Percentiles rank a stretch among this genome's conserved stretches.
phyloP scores from a whole-genome alignment of 2,797 vertebrate species.

The Setipinna tenuifilis region DNA sequence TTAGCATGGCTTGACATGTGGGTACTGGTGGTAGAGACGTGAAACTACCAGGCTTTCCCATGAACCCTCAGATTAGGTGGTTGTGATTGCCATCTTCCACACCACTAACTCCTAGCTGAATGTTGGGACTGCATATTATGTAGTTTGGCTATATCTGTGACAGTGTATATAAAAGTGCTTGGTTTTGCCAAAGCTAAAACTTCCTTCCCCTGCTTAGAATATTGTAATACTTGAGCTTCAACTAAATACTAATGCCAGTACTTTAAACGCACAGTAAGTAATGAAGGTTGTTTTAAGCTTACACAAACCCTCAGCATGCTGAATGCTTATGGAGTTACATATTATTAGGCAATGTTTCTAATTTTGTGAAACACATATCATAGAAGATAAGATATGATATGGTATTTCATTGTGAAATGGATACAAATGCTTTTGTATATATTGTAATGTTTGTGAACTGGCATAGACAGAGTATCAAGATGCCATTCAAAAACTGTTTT shows the following conservation, averaged over 20 bases:
- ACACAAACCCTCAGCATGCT: background rate
- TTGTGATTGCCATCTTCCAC: background rate
- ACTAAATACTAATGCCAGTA: background rate
- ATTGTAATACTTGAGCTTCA: background rate
- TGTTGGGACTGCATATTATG: background rate
- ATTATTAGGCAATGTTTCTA: background rate
- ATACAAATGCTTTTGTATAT: slow-evolving; percentile 32
- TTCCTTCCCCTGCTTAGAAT: background rate
- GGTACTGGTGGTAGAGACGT: background rate
- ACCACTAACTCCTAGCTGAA: background rate
- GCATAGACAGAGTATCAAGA: slow-evolving; percentile 25
- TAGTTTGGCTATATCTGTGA: background rate
- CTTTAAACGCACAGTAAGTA: background rate
- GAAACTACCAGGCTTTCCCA: slow-evolving; percentile 10
- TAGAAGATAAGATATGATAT: background rate
- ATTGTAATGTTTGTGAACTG: slow-evolving; percentile 26
- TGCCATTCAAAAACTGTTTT: slow-evolving; percentile 59
- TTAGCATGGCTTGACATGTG: background rate
- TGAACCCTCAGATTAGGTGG: background rate
- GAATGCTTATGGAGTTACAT: background rate
- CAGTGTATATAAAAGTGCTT: background rate
- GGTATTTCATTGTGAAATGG: background rate
- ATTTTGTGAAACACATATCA: background rate
- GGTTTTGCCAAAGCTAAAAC: background rate
- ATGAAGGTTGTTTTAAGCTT: background rate